Percentiles rank a stretch among this genome's conserved stretches.
These are phyloP conservation scores for Campoletis sonorensis DNA, from an alignment of 1,140 invertebrate species.

Conservation along the genomic window DNA sequence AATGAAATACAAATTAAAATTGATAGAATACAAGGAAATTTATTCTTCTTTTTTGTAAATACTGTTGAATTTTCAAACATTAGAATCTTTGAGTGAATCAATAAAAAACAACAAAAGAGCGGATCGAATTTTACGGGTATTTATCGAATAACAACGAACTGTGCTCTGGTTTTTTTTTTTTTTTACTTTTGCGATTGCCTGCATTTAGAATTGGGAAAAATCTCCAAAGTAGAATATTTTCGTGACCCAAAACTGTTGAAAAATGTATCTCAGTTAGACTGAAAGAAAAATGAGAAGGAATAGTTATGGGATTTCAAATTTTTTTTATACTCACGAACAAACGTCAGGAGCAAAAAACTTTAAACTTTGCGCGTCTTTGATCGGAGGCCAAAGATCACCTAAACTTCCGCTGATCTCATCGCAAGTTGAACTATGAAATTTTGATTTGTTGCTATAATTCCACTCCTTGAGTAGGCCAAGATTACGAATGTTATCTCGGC, in stretches of 20 bases:
- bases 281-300: neutral
- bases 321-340: conserved; percentile 78
- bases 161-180: too few species aligned
- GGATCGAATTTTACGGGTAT: too few species aligned
- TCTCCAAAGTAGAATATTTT: too few species aligned
- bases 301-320: neutral
- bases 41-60: too few species aligned
- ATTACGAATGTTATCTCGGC: conserved; percentile 79
- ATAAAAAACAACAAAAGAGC: neutral
- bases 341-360: conserved; percentile 84
- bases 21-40: too few species aligned
- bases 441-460: conserved; percentile 79
- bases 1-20: too few species aligned
- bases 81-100: neutral
- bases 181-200: too few species aligned
- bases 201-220: too few species aligned
- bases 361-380: conserved; percentile 77
- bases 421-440: conserved; percentile 80
- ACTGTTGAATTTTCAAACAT: too few species aligned
- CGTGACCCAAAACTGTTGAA: too few species aligned
- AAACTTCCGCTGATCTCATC: conserved; percentile 82
- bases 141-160: too few species aligned
- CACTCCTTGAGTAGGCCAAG: conserved; percentile 83
- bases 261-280: too few species aligned
- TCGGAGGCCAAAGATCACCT: conserved; percentile 87